Evolutionary conservation across 2,888 invertebrate genomes (phyloP).

Genomic region (Lasioglossum oenotherae): DNA sequence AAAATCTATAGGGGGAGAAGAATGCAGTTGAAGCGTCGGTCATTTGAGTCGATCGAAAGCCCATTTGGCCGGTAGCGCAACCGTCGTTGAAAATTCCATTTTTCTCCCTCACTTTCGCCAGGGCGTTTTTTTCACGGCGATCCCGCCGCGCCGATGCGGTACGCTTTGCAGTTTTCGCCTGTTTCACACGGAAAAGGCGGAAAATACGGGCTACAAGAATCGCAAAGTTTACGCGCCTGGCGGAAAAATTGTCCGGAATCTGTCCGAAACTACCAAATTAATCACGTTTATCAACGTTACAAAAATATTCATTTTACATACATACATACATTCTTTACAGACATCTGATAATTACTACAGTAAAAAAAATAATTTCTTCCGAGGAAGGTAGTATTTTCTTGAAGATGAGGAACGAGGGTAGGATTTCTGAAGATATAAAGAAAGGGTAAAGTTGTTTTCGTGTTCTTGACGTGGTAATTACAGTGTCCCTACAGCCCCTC

Average conservation of each 20-base stretch:
- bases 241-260: too few species aligned
- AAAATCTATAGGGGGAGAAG: constrained; percentile 34
- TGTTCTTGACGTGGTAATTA: constrained; percentile 34
- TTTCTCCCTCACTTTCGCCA: constrained; percentile 57
- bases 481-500: constrained; percentile 3
- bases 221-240: background rate
- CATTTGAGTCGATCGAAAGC: constrained; percentile 69
- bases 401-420: background rate
- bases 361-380: background rate
- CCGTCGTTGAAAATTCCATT: constrained; percentile 69
- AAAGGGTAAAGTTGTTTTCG: constrained; percentile 27
- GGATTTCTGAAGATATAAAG: constrained; percentile 27
- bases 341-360: background rate
- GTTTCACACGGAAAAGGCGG: constrained; percentile 35
- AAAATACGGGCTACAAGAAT: constrained; percentile 31
- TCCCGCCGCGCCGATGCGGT: constrained; percentile 38
- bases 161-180: constrained; percentile 60
- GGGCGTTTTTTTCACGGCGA: constrained; percentile 39
- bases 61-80: constrained; percentile 65
- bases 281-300: background rate
- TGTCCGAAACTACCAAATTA: background rate
- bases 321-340: too few species aligned
- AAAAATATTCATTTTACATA: background rate
- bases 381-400: background rate
- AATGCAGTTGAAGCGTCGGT: constrained; percentile 67